phyloP scores from a whole-genome alignment of 2,113 vertebrate genomes.

The Fukomys damarensis region DNA sequence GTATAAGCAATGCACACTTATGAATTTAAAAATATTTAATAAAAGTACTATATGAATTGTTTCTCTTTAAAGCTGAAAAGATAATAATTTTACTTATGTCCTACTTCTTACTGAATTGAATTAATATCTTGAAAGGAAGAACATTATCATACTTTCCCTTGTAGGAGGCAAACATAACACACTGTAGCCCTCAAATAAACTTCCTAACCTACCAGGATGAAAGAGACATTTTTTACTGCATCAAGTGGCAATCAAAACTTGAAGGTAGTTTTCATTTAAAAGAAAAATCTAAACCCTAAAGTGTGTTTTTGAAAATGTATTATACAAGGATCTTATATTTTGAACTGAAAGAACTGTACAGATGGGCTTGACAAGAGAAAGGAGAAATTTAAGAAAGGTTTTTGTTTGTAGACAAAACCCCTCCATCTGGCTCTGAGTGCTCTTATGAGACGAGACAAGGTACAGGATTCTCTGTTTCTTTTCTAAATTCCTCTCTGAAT shows the following conservation, averaged over 20 bases:
- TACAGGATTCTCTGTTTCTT: neutral
- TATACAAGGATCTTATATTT: neutral
- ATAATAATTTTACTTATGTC: constrained; percentile 23
- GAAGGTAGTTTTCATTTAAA: neutral
- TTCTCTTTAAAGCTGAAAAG: constrained; percentile 23
- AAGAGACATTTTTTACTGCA: neutral
- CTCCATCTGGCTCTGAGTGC: neutral
- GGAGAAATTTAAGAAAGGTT: neutral
- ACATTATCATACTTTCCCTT: neutral
- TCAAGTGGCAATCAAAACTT: neutral
- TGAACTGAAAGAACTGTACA: neutral
- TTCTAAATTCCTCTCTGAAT: constrained; percentile 23
- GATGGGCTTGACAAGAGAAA: neutral
- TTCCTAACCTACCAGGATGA: neutral
- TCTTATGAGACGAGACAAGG: neutral
- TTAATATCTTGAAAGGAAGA: constrained; percentile 34
- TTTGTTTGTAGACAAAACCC: neutral
- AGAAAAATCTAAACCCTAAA: neutral
- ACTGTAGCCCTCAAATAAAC: neutral
- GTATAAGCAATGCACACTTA: neutral
- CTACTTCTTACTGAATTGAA: constrained; percentile 42
- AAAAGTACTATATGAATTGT: neutral
- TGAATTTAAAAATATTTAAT: neutral
- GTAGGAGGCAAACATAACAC: neutral
- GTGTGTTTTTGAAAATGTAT: neutral